phyloP scores from a whole-genome alignment of 2,888 invertebrate genomes.

The Drosophila stalkeri region DNA sequence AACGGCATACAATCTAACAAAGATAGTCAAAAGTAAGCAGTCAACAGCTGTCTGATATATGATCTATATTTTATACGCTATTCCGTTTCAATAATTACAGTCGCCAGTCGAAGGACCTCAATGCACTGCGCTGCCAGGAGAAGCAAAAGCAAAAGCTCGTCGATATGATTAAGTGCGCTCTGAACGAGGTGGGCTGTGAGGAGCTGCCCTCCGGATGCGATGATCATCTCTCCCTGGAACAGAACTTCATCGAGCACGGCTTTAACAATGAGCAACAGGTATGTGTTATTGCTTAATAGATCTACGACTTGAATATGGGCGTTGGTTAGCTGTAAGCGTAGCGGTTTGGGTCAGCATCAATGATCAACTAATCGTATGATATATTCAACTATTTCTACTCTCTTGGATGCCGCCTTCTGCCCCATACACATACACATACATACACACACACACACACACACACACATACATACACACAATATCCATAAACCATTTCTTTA shows the following conservation, averaged over 20 bases:
- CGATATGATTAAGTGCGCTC: conserved; percentile 93
- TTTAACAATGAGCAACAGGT: conserved; percentile 88
- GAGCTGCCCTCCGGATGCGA: conserved; percentile 94
- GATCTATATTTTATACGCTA: not conserved
- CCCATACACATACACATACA: not conserved
- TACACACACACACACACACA: not conserved
- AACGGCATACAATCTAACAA: conserved; percentile 86
- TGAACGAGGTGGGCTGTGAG: conserved; percentile 94
- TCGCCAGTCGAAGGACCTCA: conserved; percentile 89
- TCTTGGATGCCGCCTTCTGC: conserved; percentile 59
- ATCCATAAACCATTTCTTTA: conserved; percentile 29
- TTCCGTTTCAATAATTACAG: conserved; percentile 12
- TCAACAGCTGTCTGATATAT: not conserved
- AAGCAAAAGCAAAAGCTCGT: conserved; percentile 92
- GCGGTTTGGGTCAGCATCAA: conserved; percentile 37
- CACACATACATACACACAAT: conserved; percentile 7
- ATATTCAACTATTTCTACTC: conserved; percentile 38
- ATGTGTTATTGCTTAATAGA: conserved; percentile 44
- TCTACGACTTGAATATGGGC: not conserved
- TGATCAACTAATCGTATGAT: conserved; percentile 41
- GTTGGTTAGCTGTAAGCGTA: conserved; percentile 46
- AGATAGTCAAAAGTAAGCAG: conserved; percentile 83
- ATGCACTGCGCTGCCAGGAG: conserved; percentile 93
- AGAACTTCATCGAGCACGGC: conserved; percentile 87
- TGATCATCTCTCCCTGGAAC: conserved; percentile 87